Evolutionary conservation across 2,888 invertebrate genomes (phyloP).

Genomic region (Eucera pruinosa): DNA sequence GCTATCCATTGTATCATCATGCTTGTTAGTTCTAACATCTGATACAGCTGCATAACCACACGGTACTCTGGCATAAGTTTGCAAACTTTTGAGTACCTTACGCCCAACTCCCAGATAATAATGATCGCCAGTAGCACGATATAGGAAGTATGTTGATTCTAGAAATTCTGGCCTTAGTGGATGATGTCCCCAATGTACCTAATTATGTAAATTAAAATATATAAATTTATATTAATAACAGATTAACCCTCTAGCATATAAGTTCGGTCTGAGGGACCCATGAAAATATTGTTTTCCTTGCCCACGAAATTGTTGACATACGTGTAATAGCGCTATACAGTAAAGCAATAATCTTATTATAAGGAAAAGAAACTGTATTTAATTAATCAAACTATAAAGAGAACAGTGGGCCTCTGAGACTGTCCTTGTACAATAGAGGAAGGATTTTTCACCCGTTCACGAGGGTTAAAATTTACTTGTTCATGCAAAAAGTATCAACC

Average conservation of each 20-base stretch:
- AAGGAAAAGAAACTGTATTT: no score
- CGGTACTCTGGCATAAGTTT: constrained; percentile 95
- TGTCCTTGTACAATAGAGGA: no score
- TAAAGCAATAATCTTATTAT: no score
- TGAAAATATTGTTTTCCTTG: no score
- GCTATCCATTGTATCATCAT: constrained; percentile 99
- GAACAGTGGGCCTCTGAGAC: no score
- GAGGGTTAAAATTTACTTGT: neutral
- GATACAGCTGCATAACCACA: constrained; percentile 99
- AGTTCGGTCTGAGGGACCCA: no score
- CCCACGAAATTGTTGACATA: no score
- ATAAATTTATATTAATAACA: neutral
- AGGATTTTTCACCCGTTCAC: no score
- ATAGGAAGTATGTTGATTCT: constrained; percentile 98
- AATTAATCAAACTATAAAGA: no score
- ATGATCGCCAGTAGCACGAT: constrained; percentile 97
- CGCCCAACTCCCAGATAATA: constrained; percentile 97
- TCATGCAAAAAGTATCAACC: constrained; percentile 81
- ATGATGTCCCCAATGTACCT: constrained; percentile 99
- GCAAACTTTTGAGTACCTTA: constrained; percentile 93
- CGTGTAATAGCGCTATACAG: no score
- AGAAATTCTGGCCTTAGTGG: constrained; percentile 98
- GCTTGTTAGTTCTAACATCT: constrained; percentile 94
- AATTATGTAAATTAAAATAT: constrained; percentile 47
- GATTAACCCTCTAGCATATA: no score